Evolutionary conservation across 2,888 invertebrate genomes (phyloP).

Genomic region (Sycophila texana): DNA sequence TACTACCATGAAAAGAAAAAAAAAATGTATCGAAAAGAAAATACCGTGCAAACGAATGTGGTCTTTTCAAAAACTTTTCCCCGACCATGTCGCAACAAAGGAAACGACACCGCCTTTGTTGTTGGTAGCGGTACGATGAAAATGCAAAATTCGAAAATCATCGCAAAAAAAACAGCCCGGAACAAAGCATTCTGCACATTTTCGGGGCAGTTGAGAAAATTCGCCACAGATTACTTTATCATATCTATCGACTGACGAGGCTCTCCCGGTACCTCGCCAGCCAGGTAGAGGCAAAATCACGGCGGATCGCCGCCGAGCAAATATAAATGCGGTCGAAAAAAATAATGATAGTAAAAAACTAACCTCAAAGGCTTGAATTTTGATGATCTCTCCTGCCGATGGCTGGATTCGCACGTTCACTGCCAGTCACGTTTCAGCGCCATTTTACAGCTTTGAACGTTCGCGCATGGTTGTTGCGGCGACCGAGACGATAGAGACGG

Average conservation of each 20-base stretch:
- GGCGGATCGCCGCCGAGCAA: neutral
- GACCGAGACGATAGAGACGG: neutral
- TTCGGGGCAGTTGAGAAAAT: constrained; percentile 38
- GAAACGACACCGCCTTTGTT: constrained; percentile 16
- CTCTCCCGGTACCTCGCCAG: neutral
- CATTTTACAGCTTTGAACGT: constrained; percentile 65
- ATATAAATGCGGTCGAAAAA: constrained; percentile 9
- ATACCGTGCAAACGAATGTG: neutral
- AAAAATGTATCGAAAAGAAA: constrained; percentile 11
- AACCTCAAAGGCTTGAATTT: constrained; percentile 67
- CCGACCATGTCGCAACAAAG: neutral
- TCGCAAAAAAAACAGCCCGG: constrained; percentile 34
- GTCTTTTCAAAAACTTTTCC: neutral
- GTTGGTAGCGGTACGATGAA: neutral
- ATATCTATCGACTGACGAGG: neutral
- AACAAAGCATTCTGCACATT: constrained; percentile 8
- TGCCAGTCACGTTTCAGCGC: constrained; percentile 70
- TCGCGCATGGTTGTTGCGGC: constrained; percentile 53
- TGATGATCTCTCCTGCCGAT: constrained; percentile 57
- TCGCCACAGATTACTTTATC: neutral
- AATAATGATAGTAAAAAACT: constrained; percentile 58
- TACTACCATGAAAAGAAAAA: constrained; percentile 15
- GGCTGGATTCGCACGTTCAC: constrained; percentile 61
- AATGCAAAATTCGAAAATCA: constrained; percentile 34
- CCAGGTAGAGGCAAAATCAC: neutral